A percentile compares a stretch with the other conserved stretches of the same genome.
phyloP scores from a whole-genome alignment of 2,113 vertebrate genomes.

The Cryptoleucopteryx plumbea region DNA sequence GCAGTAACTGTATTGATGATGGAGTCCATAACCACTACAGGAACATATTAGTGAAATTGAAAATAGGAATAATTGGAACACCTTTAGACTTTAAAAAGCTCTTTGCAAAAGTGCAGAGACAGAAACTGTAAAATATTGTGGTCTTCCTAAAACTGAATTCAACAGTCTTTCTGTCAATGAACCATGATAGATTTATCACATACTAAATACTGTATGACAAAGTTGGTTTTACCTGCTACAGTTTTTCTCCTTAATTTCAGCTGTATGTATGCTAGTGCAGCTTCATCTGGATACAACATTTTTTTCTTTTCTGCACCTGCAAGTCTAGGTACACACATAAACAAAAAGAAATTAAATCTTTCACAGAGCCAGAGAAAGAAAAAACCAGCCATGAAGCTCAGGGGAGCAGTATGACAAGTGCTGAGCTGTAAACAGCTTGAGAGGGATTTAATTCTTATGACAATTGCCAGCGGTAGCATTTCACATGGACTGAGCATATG shows the following conservation, averaged over 20 bases:
- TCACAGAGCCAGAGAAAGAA: slow-evolving; percentile 50
- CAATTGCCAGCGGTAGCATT: slow-evolving; percentile 76
- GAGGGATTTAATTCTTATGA: slow-evolving; percentile 84
- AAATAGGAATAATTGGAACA: too few relatives aligned
- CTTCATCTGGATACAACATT: slow-evolving; percentile 71
- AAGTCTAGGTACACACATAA: slow-evolving; percentile 75
- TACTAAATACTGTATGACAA: neutral
- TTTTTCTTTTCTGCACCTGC: slow-evolving; percentile 78
- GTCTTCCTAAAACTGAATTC: slow-evolving; percentile 10
- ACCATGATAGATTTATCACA: neutral
- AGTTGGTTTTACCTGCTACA: slow-evolving; percentile 21
- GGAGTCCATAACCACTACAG: neutral
- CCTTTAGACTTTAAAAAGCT: too few relatives aligned
- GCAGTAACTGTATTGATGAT: neutral
- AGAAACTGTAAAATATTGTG: slow-evolving; percentile 22
- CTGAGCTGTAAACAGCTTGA: slow-evolving; percentile 83
- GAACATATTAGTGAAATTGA: too few relatives aligned
- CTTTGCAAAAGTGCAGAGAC: neutral
- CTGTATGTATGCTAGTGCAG: slow-evolving; percentile 59
- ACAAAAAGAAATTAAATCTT: slow-evolving; percentile 81
- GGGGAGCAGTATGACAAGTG: slow-evolving; percentile 78
- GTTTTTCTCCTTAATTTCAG: slow-evolving; percentile 71
- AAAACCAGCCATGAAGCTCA: slow-evolving; percentile 72
- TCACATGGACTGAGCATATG: slow-evolving; percentile 75
- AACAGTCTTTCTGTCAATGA: slow-evolving; percentile 34